A percentile compares a stretch with the other conserved stretches of the same genome.
Conservation (phyloP, 2,888 invertebrate genomes). For the Eristalinus sepulchralis region DNA sequence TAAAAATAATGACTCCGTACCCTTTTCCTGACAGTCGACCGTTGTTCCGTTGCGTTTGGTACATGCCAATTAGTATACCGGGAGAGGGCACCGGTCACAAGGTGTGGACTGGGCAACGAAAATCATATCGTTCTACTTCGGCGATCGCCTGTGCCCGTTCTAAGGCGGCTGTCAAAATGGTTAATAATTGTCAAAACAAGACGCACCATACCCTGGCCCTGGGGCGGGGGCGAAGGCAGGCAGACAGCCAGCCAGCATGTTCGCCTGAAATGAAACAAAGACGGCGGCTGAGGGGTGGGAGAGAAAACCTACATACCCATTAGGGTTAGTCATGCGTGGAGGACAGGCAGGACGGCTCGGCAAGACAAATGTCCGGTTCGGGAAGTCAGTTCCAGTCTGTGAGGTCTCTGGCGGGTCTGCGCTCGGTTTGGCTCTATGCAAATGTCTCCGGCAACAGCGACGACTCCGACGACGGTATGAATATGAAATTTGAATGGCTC, state of each 20-base stretch:
- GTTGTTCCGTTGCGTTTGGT: slow-evolving; percentile 19
- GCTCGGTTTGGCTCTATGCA: slow-evolving; percentile 35
- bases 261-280: background rate
- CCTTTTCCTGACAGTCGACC: slow-evolving; percentile 40
- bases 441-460: slow-evolving; percentile 39
- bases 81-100: background rate
- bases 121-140: slow-evolving; percentile 71
- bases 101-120: slow-evolving; percentile 27
- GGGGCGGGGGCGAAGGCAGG: background rate
- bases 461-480: slow-evolving; percentile 42
- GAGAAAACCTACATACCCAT: slow-evolving; percentile 62
- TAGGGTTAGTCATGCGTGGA: slow-evolving; percentile 59
- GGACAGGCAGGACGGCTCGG: slow-evolving; percentile 19
- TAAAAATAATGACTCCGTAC: slow-evolving; percentile 61
- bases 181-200: slow-evolving; percentile 53
- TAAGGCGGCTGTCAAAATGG: slow-evolving; percentile 58
- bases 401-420: slow-evolving; percentile 28
- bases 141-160: slow-evolving; percentile 14
- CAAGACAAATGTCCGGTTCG: slow-evolving; percentile 44
- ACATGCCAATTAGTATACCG: slow-evolving; percentile 57
- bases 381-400: slow-evolving; percentile 48
- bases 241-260: too few relatives aligned
- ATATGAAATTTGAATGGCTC: slow-evolving; percentile 60
- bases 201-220: background rate
- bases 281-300: too few relatives aligned